Percentiles rank a stretch among this genome's conserved stretches.
phyloP scores from a whole-genome alignment of 2,797 vertebrate genomes.

The Limnodromus scolopaceus region DNA sequence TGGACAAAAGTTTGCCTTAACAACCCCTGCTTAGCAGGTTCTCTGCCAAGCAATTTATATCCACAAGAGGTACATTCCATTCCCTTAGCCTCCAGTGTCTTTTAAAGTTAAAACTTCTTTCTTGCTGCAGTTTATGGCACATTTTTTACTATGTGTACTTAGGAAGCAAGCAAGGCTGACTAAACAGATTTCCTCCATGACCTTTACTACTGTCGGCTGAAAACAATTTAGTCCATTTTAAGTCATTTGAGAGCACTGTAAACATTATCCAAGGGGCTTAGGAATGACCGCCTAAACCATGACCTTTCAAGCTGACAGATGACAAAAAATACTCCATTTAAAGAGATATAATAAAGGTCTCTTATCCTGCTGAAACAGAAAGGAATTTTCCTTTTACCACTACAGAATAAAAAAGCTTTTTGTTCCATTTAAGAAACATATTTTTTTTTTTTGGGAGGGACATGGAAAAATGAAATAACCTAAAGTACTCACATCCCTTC shows the following conservation, averaged over 20 bases:
- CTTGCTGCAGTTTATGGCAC: conserved; percentile 39
- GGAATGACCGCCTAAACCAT: conserved; percentile 63
- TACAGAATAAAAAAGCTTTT: background rate
- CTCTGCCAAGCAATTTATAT: background rate
- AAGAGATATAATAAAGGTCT: conserved; percentile 62
- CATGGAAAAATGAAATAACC: background rate
- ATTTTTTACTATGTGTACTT: conserved; percentile 53
- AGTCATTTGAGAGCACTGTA: conserved; percentile 77
- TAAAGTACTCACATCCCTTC: background rate
- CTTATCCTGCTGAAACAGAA: conserved; percentile 30
- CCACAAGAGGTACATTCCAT: background rate
- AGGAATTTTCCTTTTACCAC: conserved; percentile 1
- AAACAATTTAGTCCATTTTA: conserved; percentile 79
- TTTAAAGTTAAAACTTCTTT: conserved; percentile 29
- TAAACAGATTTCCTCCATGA: conserved; percentile 73
- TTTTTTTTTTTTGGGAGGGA: background rate
- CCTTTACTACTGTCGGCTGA: conserved; percentile 73
- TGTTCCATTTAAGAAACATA: background rate
- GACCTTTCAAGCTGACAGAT: conserved; percentile 74
- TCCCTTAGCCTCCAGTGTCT: background rate
- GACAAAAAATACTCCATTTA: conserved; percentile 58
- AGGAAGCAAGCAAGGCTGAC: conserved; percentile 56
- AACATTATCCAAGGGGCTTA: conserved; percentile 74
- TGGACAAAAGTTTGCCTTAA: background rate
- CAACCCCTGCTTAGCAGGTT: background rate